These are phyloP conservation scores for Glyptemys insculpta DNA, from an alignment of 2,797 vertebrate genomes.

Conservation along the genomic window DNA sequence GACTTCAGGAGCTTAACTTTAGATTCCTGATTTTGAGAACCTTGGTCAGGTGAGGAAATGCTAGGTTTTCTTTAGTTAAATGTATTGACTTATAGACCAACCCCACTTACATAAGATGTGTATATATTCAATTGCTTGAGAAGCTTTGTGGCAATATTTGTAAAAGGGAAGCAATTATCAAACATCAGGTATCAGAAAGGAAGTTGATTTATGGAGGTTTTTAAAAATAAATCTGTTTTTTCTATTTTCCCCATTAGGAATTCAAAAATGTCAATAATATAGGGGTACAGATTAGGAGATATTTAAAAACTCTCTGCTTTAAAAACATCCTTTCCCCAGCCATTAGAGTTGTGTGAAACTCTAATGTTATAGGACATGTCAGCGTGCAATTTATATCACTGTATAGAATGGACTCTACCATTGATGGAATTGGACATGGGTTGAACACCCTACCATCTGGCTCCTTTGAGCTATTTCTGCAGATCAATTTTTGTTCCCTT, in stretches of 20 bases:
- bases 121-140: not conserved
- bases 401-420: too few species aligned
- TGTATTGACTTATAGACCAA: not conserved
- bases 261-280: conserved; percentile 70
- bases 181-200: conserved; percentile 26
- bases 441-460: conserved; percentile 27
- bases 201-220: not conserved
- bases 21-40: not conserved
- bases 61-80: not conserved
- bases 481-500: conserved; percentile 69
- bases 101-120: not conserved
- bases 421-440: conserved; percentile 55
- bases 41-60: not conserved
- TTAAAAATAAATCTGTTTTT: conserved; percentile 52
- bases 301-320: conserved; percentile 17
- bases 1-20: not conserved
- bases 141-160: conserved; percentile 17
- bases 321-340: conserved; percentile 67
- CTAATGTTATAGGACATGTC: conserved; percentile 35
- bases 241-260: conserved; percentile 52
- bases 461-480: conserved; percentile 46
- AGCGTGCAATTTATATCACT: too few species aligned
- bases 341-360: conserved; percentile 43
- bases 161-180: not conserved
- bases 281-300: conserved; percentile 55